These are phyloP conservation scores for Spatula clypeata DNA, from an alignment of 2,797 vertebrate species.

Conservation along the genomic window DNA sequence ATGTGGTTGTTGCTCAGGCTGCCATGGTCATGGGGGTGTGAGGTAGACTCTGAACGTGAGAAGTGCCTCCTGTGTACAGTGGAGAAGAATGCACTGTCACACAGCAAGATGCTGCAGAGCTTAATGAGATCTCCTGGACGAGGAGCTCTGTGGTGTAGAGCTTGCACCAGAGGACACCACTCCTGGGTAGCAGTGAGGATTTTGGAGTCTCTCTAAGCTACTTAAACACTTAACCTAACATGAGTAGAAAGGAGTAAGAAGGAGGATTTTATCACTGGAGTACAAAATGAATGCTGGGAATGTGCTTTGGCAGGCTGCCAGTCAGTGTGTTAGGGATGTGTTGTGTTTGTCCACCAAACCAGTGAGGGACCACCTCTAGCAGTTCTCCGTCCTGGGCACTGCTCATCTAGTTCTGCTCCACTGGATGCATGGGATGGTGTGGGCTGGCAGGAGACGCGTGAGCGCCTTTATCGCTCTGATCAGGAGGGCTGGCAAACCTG, in stretches of 20 bases:
- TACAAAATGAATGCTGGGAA: background rate
- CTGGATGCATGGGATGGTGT: background rate
- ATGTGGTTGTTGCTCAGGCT: background rate
- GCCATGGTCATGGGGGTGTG: background rate
- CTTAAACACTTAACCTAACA: constrained; percentile 21
- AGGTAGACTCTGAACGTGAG: background rate
- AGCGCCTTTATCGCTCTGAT: background rate
- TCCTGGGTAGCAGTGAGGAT: background rate
- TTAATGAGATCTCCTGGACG: background rate
- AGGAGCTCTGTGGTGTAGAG: background rate
- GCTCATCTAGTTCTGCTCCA: background rate
- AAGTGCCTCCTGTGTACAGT: background rate
- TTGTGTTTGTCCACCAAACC: background rate
- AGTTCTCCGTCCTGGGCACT: accelerated
- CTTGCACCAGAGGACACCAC: background rate
- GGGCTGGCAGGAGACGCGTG: background rate
- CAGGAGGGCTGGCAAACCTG: background rate
- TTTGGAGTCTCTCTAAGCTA: constrained; percentile 11
- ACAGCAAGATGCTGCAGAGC: background rate
- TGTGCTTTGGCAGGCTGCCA: constrained; percentile 1
- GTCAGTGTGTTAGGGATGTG: background rate
- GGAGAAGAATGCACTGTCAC: accelerated
- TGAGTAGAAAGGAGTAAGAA: background rate
- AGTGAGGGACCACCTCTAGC: background rate
- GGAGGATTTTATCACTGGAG: background rate